Evolutionary conservation across 2,888 invertebrate species (phyloP), one percentile per base, ranked within the genome.

Genomic region (Omphaloscelis lunosa): DNA sequence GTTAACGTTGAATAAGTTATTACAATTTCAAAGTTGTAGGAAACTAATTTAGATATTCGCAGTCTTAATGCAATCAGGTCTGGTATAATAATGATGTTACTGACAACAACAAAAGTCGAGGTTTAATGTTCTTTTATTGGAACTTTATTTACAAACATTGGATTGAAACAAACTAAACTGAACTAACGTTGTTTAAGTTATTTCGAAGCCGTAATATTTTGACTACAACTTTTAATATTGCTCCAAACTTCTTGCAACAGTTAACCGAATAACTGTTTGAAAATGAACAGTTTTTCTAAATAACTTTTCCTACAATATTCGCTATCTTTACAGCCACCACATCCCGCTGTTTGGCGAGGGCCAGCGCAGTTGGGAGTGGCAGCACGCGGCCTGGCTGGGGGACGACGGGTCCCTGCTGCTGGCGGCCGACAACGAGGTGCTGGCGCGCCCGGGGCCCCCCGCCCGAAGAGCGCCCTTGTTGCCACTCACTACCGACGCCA

Each of bases 351-450:
- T 98, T 95, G 97, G 99, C 94, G 98, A 98, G 95, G 97, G 98
- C 83, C 98, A 98, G 80, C 97, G 97, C 77, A 95, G 93, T 85
- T 96, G 95, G 94, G 97, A 98, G 89, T 97, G 99, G 93, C 99
- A 99, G 95, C 97, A 98, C 94, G 99, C 98, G 66, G 97, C 97
- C 75, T 99, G 98, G 98, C 97, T 98, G 91, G 98, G 98, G 79
- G 97, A 97, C 89, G 98, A 98, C 73, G 98, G 98, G 69, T 97
- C 98, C 66, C 96, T 99, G 89, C 95, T 98, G 90, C 97, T 99
- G 95, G 98, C 98, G 83, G 98, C 98, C 83, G 98, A 98, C 93
- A 99, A 99, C 97, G 98, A 99, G 96, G 98, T 99, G 91, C 98
- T 98, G 96, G 97, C 99, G 90, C 97, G 98, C 90, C 97, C 97